Base-by-base conservation (phyloP, 2,113 vertebrate genomes). In the Rana temporaria region DNA sequence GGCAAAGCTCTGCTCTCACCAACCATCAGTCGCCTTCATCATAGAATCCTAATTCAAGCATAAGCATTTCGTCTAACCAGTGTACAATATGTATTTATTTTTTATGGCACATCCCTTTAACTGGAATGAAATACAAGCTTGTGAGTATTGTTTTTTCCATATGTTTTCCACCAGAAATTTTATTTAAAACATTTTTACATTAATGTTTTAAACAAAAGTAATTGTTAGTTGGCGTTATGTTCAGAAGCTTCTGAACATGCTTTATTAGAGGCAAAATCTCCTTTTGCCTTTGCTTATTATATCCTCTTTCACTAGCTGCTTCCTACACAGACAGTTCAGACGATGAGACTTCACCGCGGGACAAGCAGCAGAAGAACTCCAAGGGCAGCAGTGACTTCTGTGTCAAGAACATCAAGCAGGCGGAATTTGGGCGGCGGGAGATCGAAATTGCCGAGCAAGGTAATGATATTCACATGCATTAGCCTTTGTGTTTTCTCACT, bases 241-340 rank as follows among this genome's bases (percentile, higher is more conserved):
- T 69, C 55, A 70, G n/a, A 30, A 15, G 26, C 57, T 34, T 20
- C 55, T 74, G 53, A 32, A 73, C 70, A 73, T 53, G 32, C 19
- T 3, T 59, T 24, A 68, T 42, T 15, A 67, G 12, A 79, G 77
- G 77, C 55, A 74, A 75, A 75, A 64, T 12, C 22, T 1, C 17
- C 17, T 3, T 55, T 52, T 69, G 0, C 0, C 19, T 20, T 86
- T 87, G 68, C 88, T 68, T 6, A 81, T 80, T 62, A 26, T 65
- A 48, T 85, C 80, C 65, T 84, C 9, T 85, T 52, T 78, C 84
- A 78, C 30, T 89, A 99, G 98, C 98, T n/a, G 98, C 98, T 32
- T 99, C 98, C 0, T 99, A 99, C 89, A 99, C 98, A 1, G 98
- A 99, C 91, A 99, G 98, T 91, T 99, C 97, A 0, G 98, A 99